These are phyloP conservation scores for Netelia virgata DNA, from an alignment of 2,888 invertebrate genomes.

Conservation along the genomic window DNA sequence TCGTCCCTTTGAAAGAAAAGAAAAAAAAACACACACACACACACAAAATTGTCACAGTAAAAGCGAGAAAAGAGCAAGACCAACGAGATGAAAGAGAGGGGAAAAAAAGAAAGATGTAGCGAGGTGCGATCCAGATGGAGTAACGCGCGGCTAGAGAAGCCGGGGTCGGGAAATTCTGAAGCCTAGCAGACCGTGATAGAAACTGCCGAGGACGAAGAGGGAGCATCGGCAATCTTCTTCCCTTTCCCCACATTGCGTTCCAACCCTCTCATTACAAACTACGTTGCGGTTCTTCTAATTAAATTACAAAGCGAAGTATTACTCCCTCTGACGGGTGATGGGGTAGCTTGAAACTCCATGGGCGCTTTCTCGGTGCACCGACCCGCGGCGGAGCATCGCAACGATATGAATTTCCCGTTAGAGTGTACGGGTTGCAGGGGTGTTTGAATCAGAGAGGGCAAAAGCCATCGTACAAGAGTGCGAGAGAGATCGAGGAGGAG, in stretches of 20 bases:
- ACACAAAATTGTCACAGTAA: neutral
- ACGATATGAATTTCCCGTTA: slow-evolving; percentile 48
- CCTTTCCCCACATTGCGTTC: slow-evolving; percentile 47
- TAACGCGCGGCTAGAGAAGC: neutral
- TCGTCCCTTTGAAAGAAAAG: slow-evolving; percentile 16
- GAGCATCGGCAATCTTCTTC: slow-evolving; percentile 41
- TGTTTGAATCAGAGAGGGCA: slow-evolving; percentile 42
- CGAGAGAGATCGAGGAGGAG: slow-evolving; percentile 7
- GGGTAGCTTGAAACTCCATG: slow-evolving; percentile 41
- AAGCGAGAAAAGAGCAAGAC: slow-evolving; percentile 15
- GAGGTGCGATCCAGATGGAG: slow-evolving; percentile 28
- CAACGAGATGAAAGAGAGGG: neutral
- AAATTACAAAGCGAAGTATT: slow-evolving; percentile 72
- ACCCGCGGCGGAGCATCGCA: slow-evolving; percentile 34
- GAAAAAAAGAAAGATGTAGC: slow-evolving; percentile 1
- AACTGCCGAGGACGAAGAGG: slow-evolving; percentile 22
- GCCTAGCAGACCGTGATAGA: slow-evolving; percentile 13
- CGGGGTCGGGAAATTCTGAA: neutral
- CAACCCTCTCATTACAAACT: slow-evolving; percentile 72
- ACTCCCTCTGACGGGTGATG: neutral
- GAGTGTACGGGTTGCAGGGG: slow-evolving; percentile 39
- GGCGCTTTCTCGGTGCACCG: slow-evolving; percentile 30
- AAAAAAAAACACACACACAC: too few relatives aligned
- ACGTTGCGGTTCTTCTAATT: slow-evolving; percentile 74
- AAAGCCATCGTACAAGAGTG: slow-evolving; percentile 23